Evolutionary conservation across 2,888 invertebrate genomes (phyloP).

Genomic region (Slavum lentiscoides): DNA sequence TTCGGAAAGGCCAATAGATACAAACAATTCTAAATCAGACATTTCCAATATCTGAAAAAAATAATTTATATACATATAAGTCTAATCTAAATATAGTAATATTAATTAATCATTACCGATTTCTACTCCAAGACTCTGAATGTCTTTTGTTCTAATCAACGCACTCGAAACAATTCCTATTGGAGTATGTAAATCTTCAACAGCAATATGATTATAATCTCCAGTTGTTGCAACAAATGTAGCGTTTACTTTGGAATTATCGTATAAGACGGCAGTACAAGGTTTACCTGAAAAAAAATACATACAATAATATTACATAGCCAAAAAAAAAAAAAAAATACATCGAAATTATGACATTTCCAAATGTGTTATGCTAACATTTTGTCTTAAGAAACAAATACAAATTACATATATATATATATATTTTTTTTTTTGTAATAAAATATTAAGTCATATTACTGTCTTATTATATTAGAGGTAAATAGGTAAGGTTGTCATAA

Average conservation of each 20-base stretch:
- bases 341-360: too few species aligned
- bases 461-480: too few species aligned
- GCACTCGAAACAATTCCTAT: constrained; percentile 43
- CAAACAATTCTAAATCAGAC: constrained; percentile 54
- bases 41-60: constrained; percentile 25
- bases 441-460: too few species aligned
- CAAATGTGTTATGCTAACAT: background rate
- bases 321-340: background rate
- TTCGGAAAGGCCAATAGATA: constrained; percentile 78
- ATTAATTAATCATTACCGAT: constrained; percentile 16
- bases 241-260: constrained; percentile 38
- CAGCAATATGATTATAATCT: constrained; percentile 36
- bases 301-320: background rate
- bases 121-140: constrained; percentile 36
- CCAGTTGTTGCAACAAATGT: constrained; percentile 39
- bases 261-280: constrained; percentile 26
- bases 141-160: constrained; percentile 47
- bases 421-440: too few species aligned
- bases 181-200: constrained; percentile 47
- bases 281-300: constrained; percentile 34
- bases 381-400: too few species aligned
- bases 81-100: background rate
- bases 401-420: too few species aligned
- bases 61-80: background rate
- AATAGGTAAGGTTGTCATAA: too few species aligned